Percentiles rank a stretch among this genome's conserved stretches.
phyloP scores from a whole-genome alignment of 2,888 invertebrate species.

The Xestia xanthographa region DNA sequence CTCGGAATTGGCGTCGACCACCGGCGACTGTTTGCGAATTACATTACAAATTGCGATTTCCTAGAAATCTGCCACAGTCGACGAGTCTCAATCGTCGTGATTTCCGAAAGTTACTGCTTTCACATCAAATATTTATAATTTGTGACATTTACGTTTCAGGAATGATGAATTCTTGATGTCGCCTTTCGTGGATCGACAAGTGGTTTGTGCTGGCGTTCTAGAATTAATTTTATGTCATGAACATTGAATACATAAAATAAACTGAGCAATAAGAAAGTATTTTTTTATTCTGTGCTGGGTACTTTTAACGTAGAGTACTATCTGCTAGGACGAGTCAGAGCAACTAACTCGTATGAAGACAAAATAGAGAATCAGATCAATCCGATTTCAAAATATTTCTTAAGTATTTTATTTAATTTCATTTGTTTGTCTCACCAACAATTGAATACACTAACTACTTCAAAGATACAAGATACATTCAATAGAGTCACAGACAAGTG shows the following conservation, averaged over 20 bases:
- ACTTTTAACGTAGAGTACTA: not conserved
- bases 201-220: not conserved
- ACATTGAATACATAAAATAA: not conserved
- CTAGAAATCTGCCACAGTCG: slow-evolving; percentile 1
- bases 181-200: slow-evolving; percentile 8
- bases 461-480: no score
- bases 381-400: not conserved
- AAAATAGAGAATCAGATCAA: not conserved
- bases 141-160: slow-evolving; percentile 16
- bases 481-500: no score
- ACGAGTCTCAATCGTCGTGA: not conserved
- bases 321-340: not conserved
- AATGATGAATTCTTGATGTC: not conserved
- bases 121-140: slow-evolving; percentile 32
- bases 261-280: not conserved
- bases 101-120: slow-evolving; percentile 27
- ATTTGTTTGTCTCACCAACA: no score
- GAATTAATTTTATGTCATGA: not conserved
- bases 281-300: not conserved
- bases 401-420: no score
- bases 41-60: slow-evolving; percentile 47
- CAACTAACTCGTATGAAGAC: not conserved
- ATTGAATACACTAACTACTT: no score
- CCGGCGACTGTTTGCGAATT: slow-evolving; percentile 27
- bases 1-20: slow-evolving; percentile 23